Base-by-base conservation (phyloP, 2,797 vertebrate genomes). In the Myotis vivesi region DNA sequence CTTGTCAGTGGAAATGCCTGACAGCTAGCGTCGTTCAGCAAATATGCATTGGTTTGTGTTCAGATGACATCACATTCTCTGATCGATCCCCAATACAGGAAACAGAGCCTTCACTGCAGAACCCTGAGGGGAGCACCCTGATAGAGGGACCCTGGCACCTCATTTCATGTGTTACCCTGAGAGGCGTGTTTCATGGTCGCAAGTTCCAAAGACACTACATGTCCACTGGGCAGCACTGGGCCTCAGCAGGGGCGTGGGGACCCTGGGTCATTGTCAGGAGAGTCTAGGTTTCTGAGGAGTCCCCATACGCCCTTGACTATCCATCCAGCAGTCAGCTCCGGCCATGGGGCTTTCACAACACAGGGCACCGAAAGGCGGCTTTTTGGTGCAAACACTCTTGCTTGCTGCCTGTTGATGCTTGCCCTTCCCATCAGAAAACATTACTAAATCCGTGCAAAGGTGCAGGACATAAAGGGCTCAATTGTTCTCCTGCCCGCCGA, bases 391-490 rank as follows among this genome's bases (percentile, higher is more conserved):
- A 98, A 98, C 72, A 81, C 59, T 95, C 84, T 95, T 95, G 59
- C 95, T 94, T 94, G 92, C 94, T 95, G 95, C 98, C 95, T 98
- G 97, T 97, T 87, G 92, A 13, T 93, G 49, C 93, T 97, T 98
- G 95, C 97, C 97, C 95, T 97, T 98, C 96, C 96, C 98, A 98
- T 99, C 98, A 98, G 94, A 98, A 80, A 90, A 97, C 97, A 97
- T 97, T 97, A 87, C 97, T 96, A 97, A 98, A 98, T 96, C 96
- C 96, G 91, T 97, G 97, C 97, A 95, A 97, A 97, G 95, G 97
- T 28, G 73, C 13, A 82, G 7, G 1, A 28, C 97, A 98, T 96
- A 97, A 98, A 98, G 97, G 91, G 30, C 91, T 94, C 72, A 91
- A 94, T 89, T 96, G 91, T 97, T 97, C 95, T 84, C 94, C 15